Conservation (phyloP, 2,888 invertebrate species). For the Ectobius pallidus region DNA sequence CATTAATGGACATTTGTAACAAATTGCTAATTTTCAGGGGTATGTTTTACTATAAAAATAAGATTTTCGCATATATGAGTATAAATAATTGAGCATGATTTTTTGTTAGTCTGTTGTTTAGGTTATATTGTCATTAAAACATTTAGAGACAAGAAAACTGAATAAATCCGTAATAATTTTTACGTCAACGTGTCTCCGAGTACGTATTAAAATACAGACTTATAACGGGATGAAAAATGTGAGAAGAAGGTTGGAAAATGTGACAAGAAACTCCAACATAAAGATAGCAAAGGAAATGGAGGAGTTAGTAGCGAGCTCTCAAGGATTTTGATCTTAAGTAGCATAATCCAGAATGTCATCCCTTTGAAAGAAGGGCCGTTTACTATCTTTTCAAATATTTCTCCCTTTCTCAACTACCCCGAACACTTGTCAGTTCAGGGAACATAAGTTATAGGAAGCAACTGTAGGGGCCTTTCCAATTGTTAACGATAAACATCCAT, state of each 20-base stretch:
- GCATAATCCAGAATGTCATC: conserved; percentile 22
- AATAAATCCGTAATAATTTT: not conserved
- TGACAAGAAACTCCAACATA: not conserved
- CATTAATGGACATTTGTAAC: no score
- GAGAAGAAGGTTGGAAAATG: not conserved
- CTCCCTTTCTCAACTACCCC: not conserved
- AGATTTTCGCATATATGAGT: no score
- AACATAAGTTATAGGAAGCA: conserved; percentile 21
- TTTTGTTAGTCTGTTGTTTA: no score
- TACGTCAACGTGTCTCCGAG: not conserved
- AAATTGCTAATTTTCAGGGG: no score
- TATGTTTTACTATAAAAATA: no score
- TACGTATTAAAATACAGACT: not conserved
- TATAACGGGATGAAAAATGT: not conserved
- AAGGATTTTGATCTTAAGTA: conserved; percentile 11
- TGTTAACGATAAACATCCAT: conserved; percentile 23
- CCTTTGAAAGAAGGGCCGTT: not conserved
- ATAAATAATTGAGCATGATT: no score
- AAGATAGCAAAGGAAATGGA: not conserved
- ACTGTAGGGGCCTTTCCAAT: not conserved
- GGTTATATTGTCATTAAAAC: no score
- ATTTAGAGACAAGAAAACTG: no score
- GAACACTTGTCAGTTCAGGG: conserved; percentile 4
- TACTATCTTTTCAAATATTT: not conserved
- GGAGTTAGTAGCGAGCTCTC: not conserved